Percentiles rank a stretch among this genome's conserved stretches.
Conservation (phyloP, 2,888 invertebrate species). For the Tuta absoluta region DNA sequence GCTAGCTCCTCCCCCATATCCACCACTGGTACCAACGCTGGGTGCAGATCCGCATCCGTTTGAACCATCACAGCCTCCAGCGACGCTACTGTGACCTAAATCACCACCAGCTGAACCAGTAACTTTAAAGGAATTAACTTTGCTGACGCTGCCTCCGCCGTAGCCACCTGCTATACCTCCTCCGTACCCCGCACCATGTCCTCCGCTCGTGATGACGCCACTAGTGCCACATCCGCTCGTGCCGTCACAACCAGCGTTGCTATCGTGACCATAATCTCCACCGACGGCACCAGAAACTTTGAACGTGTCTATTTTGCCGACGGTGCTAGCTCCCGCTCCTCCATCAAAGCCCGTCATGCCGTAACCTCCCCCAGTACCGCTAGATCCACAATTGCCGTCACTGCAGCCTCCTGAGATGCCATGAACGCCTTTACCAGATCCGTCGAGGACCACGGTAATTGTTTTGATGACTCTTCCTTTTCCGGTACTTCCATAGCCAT, state of each 20-base stretch:
- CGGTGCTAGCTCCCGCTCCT: conserved; percentile 28
- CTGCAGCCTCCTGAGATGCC: conserved; percentile 27
- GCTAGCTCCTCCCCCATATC: conserved; percentile 34
- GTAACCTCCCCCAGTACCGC: conserved; percentile 41
- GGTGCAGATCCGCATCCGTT: conserved; percentile 24
- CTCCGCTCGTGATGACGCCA: conserved; percentile 29
- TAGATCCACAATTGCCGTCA: conserved; percentile 33
- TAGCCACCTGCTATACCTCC: conserved; percentile 25
- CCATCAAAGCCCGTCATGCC: conserved; percentile 50
- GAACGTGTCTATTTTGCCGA: not conserved
- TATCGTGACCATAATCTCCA: not conserved
- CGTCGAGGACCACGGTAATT: conserved; percentile 6
- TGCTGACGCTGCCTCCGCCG: not conserved
- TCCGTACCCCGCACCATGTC: conserved; percentile 32
- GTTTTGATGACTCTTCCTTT: conserved; percentile 21
- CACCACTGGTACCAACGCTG: conserved; percentile 36
- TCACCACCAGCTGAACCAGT: conserved; percentile 2
- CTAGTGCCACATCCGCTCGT: conserved; percentile 29
- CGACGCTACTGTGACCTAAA: not conserved
- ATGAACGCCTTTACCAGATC: conserved; percentile 31
- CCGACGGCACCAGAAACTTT: conserved; percentile 4
- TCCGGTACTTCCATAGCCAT: conserved; percentile 24
- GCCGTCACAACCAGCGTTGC: conserved; percentile 33
- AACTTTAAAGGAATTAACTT: not conserved
- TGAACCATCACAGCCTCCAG: conserved; percentile 30